Conservation (phyloP, 2,113 vertebrate species). For the Sminthopsis crassicaudata region DNA sequence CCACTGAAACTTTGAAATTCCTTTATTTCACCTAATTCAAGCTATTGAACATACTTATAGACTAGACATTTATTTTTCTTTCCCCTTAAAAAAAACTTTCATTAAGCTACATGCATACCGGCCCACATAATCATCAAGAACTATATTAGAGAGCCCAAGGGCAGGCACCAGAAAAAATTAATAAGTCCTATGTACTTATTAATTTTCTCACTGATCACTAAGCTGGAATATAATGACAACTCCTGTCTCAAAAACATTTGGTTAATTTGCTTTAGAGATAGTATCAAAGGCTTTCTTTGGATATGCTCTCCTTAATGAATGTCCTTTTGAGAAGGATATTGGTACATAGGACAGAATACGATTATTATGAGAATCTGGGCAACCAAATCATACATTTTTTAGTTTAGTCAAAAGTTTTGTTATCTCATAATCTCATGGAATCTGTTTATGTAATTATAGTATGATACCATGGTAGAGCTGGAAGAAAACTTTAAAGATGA, state of each 20-base stretch:
- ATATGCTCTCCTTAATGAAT: neutral
- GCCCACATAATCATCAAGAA: constrained; percentile 24
- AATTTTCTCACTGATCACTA: constrained; percentile 75
- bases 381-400: neutral
- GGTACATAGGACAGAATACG: neutral
- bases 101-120: constrained; percentile 23
- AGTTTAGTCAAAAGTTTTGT: neutral
- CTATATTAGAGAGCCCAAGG: constrained; percentile 15
- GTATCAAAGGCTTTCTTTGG: neutral
- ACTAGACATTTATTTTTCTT: neutral
- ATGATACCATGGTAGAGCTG: neutral
- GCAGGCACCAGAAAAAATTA: constrained; percentile 43
- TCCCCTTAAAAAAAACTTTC: constrained; percentile 22
- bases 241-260: constrained; percentile 72
- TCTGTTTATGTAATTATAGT: neutral
- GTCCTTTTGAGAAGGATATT: neutral
- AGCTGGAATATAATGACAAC: constrained; percentile 78
- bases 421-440: neutral
- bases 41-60: neutral
- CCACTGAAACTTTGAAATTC: neutral
- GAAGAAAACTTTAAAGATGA: neutral
- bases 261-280: constrained; percentile 34
- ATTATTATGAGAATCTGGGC: neutral
- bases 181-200: constrained; percentile 64
- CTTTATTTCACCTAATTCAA: neutral